Evolutionary conservation across 2,888 invertebrate genomes (phyloP), one percentile per base, ranked within the genome.

Genomic region (Augiades crinisus): DNA sequence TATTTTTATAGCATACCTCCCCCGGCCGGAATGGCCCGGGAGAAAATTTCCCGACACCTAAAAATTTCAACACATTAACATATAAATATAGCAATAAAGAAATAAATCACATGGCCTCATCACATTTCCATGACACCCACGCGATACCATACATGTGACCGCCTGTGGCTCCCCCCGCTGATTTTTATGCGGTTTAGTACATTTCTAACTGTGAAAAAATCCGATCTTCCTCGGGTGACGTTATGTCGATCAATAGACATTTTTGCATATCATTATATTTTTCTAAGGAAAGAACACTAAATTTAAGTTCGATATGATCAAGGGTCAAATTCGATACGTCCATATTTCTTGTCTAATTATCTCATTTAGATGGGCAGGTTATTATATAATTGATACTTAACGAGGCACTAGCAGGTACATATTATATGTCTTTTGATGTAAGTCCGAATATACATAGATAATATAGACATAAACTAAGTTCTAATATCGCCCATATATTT

Each of bases 141-240:
- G 41, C 33, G 5, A 21, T 31, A 6, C 22, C 40, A 53, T 45
- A 52, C 55, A 50, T 44, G 16, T 50, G 36, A 51, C 47, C 55
- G 22, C 60, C 60, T 43, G 60, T 36, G 37, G 60, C 16, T 49
- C 16, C 34, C 24, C 50, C 52, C 41, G 54, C 49, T 52, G 53
- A 30, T 41, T 47, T 19, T 4, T 2, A 5, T 17, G 16, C 13
- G 10, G 14, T 33, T 30, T 30, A 27, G 40, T 17, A 21, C 12
- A 12, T 21, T 17, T 38, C 22, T 30, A 19, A 40, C 47, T 47
- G 47, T 40, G 47, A 47, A 40, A 21, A 14, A 47, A 47, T 47
- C 21, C 31, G 38, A 40, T 38, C 27, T 12, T 19, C 14, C 6
- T 34, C 13, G 10, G 21, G 19, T 46, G 46, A 46, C 24, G 8